A percentile compares a stretch with the other conserved stretches of the same genome.
phyloP scores from a whole-genome alignment of 2,888 invertebrate species.

The Diogma glabrata region DNA sequence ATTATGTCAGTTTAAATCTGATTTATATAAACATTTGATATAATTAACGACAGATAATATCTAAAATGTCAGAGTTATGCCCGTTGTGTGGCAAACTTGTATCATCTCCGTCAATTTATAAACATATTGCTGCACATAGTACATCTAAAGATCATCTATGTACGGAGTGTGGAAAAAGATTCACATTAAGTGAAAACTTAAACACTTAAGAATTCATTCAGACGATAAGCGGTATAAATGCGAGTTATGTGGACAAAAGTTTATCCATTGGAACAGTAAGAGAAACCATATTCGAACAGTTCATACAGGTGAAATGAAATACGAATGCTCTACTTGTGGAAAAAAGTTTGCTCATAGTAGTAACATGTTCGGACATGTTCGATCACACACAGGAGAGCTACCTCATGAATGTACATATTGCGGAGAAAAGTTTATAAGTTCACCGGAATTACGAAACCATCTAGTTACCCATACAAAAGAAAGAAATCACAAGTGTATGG shows the following conservation, averaged over 20 bases:
- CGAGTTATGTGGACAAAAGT: conserved; percentile 13
- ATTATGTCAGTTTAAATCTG: too few species aligned
- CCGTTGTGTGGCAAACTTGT: conserved; percentile 14
- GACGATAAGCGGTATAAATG: conserved; percentile 13
- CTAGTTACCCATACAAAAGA: conserved; percentile 14
- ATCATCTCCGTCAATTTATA: conserved; percentile 5
- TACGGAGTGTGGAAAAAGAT: conserved; percentile 13
- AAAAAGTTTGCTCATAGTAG: conserved; percentile 12
- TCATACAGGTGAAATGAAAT: conserved; percentile 15
- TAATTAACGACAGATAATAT: too few species aligned
- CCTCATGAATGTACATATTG: conserved; percentile 12
- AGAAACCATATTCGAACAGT: conserved; percentile 12
- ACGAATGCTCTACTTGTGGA: conserved; percentile 13
- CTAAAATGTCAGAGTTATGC: conserved; percentile 12
- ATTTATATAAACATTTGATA: too few species aligned
- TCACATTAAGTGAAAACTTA: conserved; percentile 10
- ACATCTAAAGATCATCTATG: conserved; percentile 10
- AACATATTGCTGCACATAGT: conserved; percentile 12
- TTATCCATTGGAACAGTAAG: conserved; percentile 16
- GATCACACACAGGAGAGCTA: conserved; percentile 14
- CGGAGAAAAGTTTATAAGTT: conserved; percentile 13
- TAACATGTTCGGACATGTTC: conserved; percentile 12
- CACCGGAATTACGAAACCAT: conserved; percentile 13
- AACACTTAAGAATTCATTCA: conserved; percentile 13
- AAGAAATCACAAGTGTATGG: conserved; percentile 12